These are phyloP conservation scores for Yponomeuta sedellus DNA, from an alignment of 2,888 invertebrate genomes.

Conservation along the genomic window DNA sequence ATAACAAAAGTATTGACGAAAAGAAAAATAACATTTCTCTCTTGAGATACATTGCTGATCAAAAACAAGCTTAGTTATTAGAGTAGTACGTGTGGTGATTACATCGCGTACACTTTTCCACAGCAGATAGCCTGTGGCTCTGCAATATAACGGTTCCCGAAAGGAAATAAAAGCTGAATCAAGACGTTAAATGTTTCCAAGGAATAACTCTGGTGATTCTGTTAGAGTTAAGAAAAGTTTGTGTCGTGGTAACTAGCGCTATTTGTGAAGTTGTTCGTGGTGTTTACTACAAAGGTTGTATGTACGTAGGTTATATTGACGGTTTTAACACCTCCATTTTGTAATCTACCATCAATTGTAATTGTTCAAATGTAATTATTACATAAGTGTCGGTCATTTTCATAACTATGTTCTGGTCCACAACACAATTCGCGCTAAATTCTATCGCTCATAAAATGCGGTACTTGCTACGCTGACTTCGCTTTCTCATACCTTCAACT, in stretches of 20 bases:
- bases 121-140: too few species aligned
- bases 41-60: too few species aligned
- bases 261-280: neutral
- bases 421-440: neutral
- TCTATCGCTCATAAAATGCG: neutral
- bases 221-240: slow-evolving; percentile 1
- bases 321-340: neutral
- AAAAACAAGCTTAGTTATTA: too few species aligned
- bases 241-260: neutral
- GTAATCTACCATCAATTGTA: neutral
- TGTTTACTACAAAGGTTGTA: neutral
- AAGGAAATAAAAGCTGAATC: neutral
- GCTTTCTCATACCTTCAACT: neutral
- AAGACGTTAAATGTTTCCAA: neutral
- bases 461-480: neutral
- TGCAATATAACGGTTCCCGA: too few species aligned
- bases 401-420: neutral
- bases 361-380: neutral
- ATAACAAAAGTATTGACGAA: too few species aligned
- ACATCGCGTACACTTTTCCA: too few species aligned
- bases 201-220: neutral
- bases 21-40: too few species aligned
- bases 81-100: too few species aligned
- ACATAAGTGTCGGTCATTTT: neutral
- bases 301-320: neutral